A percentile compares a stretch with the other conserved stretches of the same genome.
Evolutionary conservation across 2,113 vertebrate genomes (phyloP).

Genomic region (Butorides virescens): DNA sequence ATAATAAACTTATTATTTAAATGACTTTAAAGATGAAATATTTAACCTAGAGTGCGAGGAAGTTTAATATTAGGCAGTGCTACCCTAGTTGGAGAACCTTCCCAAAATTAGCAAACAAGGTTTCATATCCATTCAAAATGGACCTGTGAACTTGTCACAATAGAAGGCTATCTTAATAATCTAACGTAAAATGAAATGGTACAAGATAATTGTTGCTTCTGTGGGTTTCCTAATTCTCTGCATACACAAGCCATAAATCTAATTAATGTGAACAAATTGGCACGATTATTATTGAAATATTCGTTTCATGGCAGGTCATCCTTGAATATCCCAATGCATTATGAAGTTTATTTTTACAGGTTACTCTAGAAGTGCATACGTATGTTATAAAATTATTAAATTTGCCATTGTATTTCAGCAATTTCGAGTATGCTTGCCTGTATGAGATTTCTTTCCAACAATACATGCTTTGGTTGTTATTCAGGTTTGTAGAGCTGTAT

Average conservation of each 20-base stretch:
- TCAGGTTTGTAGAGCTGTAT: constrained; percentile 13
- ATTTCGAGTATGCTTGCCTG: background rate
- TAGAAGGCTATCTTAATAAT: background rate
- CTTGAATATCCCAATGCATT: background rate
- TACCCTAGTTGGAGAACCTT: background rate
- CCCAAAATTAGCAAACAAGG: background rate
- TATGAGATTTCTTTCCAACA: constrained; percentile 1
- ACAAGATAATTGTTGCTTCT: constrained; percentile 20
- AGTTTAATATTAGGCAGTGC: background rate
- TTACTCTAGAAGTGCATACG: background rate
- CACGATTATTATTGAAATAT: constrained; percentile 7
- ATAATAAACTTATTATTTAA: background rate
- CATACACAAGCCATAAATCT: constrained; percentile 1
- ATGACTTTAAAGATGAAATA: background rate
- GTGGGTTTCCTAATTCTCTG: background rate
- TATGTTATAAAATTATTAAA: background rate
- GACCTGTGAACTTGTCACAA: background rate
- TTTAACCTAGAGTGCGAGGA: background rate
- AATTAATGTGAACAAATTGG: constrained; percentile 2
- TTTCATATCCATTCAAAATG: background rate
- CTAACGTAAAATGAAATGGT: constrained; percentile 3
- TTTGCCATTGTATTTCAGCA: background rate
- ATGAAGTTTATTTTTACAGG: background rate
- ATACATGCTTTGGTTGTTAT: constrained; percentile 22
- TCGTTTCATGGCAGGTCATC: constrained; percentile 40